Percentiles rank a stretch among this genome's conserved stretches.
phyloP scores from a whole-genome alignment of 2,888 invertebrate genomes.

The Matsumyia berberina region DNA sequence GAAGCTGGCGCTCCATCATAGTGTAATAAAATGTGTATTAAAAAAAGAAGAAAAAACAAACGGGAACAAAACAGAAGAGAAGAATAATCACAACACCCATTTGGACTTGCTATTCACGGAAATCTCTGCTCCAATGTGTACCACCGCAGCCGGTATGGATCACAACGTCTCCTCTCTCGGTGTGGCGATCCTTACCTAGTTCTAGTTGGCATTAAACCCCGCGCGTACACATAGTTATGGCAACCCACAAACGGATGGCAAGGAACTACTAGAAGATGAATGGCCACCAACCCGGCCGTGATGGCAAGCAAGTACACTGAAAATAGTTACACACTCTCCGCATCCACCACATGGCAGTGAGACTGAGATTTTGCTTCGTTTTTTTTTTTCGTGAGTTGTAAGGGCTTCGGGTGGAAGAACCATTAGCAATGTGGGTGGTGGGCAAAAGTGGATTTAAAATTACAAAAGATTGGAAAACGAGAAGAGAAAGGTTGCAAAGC shows the following conservation, averaged over 20 bases:
- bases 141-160: slow-evolving; percentile 32
- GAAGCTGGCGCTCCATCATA: slow-evolving; percentile 62
- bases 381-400: slow-evolving; percentile 27
- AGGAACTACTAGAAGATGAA: slow-evolving; percentile 53
- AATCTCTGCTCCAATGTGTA: slow-evolving; percentile 45
- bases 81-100: slow-evolving; percentile 61
- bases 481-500: neutral
- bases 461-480: neutral
- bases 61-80: slow-evolving; percentile 31
- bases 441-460: slow-evolving; percentile 17
- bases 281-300: slow-evolving; percentile 21
- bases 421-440: slow-evolving; percentile 41
- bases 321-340: slow-evolving; percentile 20
- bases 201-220: slow-evolving; percentile 42
- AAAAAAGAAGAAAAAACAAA: slow-evolving; percentile 24
- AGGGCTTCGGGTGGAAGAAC: slow-evolving; percentile 15
- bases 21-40: slow-evolving; percentile 61
- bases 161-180: slow-evolving; percentile 16
- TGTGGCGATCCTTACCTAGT: slow-evolving; percentile 64
- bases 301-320: slow-evolving; percentile 9
- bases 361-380: slow-evolving; percentile 41
- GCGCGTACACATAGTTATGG: slow-evolving; percentile 8
- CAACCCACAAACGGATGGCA: slow-evolving; percentile 49
- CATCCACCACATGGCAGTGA: slow-evolving; percentile 11
- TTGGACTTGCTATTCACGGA: slow-evolving; percentile 58